Conservation (phyloP, 2,888 invertebrate species). For the Brenthis hecate region DNA sequence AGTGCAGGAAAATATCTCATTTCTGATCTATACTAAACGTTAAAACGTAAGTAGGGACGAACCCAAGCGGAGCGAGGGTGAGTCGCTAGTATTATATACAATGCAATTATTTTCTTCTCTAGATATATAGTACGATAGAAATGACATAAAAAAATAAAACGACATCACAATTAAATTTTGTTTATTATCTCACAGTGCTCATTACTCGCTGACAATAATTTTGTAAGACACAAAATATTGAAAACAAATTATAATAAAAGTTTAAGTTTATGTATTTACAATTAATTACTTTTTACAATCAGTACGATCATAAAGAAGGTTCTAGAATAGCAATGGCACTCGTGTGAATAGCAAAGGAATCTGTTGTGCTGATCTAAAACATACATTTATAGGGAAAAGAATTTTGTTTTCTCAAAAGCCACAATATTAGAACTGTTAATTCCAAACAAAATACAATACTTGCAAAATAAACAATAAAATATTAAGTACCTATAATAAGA, state of each 20-base stretch:
- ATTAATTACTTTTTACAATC: slow-evolving; percentile 45
- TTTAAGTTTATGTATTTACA: slow-evolving; percentile 54
- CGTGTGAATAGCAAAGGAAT: slow-evolving; percentile 41
- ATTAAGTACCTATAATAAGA: slow-evolving; percentile 46
- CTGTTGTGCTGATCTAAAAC: slow-evolving; percentile 30
- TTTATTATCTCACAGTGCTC: slow-evolving; percentile 73
- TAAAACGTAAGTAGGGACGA: no score
- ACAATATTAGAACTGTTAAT: slow-evolving; percentile 37
- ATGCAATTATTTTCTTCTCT: background rate
- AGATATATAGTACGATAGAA: background rate
- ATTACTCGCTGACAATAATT: slow-evolving; percentile 64
- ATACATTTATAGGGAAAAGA: slow-evolving; percentile 10
- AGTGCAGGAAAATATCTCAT: no score
- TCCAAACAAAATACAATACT: slow-evolving; percentile 29
- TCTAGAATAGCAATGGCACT: slow-evolving; percentile 60
- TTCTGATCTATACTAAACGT: no score
- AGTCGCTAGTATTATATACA: background rate
- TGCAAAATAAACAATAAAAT: slow-evolving; percentile 39
- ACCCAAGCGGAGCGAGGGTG: background rate
- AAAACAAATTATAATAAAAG: slow-evolving; percentile 43
- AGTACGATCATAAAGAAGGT: slow-evolving; percentile 39
- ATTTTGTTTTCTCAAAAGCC: slow-evolving; percentile 35
- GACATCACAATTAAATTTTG: slow-evolving; percentile 58
- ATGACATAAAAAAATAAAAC: slow-evolving; percentile 49
- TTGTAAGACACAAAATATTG: slow-evolving; percentile 67